Evolutionary conservation across 2,797 vertebrate species (phyloP), one percentile per base, ranked within the genome.

Genomic region (Galago senegalensis): DNA sequence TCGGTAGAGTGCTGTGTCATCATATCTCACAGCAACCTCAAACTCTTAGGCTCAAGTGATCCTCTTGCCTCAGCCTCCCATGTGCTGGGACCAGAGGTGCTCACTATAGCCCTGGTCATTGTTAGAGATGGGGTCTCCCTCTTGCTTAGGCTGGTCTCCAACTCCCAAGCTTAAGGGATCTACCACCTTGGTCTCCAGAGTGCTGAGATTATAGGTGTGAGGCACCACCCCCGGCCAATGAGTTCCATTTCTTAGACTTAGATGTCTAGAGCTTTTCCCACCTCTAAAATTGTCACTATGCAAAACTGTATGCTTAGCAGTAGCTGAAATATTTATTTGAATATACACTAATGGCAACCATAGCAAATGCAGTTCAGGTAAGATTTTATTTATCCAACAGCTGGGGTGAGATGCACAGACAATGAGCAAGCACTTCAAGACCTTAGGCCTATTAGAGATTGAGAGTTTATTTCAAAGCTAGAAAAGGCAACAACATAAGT

Each of bases 281-380:
- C 17, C 23, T 91, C 37, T 92, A 31, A 93, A 96, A 92, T 87
- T 56, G 60, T 75, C 43, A 29, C 67, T 31, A 31, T 90, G 37
- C 13, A 81, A 91, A 84, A 81, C 91, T 84, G 7, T 83, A 82
- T 69, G 46, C 82, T 63, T 88, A 93, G 70, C 5, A 60, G 27
- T 73, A 73, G 37, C 37, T 79, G 20, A 92, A 85, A 65, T 70
- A 90, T 40, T 77, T 87, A 77, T 90, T 94, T 88, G 83, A 90
- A 86, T 82, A 17, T 1, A 17, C n/a, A 79, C 65, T 58, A 92
- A 88, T 5, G 89, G 8, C 46, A 94, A 77, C 34, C 20, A 43
- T 20, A 69, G 27, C 43, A 40, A 87, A 84, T n/a, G 27, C 49
- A 88, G 29, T 53, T 96, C 82, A 89, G 25, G 7, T 84, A 63